phyloP scores from a whole-genome alignment of 2,888 invertebrate genomes.

The Agrochola litura region DNA sequence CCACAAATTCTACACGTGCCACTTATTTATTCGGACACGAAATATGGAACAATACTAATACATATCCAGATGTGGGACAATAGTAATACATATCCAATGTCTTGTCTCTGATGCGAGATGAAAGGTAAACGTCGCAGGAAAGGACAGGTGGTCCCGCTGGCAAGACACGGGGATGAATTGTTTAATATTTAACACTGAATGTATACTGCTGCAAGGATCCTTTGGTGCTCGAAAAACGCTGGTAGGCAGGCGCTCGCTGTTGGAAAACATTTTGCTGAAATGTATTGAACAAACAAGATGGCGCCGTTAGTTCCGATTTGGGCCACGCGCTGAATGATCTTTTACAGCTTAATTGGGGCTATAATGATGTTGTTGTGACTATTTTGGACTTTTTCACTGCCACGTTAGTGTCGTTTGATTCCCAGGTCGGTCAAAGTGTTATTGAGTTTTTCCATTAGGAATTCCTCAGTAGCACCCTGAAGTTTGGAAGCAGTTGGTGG shows the following conservation, averaged over 20 bases:
- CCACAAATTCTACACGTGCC: conserved; percentile 7
- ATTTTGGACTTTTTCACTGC: not conserved
- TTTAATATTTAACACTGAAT: conserved; percentile 6
- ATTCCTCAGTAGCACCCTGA: not conserved
- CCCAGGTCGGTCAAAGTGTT: not conserved
- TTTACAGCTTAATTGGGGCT: not conserved
- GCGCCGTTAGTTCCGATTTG: not conserved
- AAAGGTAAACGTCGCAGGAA: conserved; percentile 31
- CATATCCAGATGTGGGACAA: conserved; percentile 2
- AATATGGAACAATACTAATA: conserved; percentile 17
- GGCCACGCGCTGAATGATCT: not conserved
- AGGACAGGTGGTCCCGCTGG: conserved; percentile 8
- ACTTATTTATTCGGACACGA: conserved; percentile 21
- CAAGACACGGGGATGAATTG: not conserved
- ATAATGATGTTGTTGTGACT: too few species aligned
- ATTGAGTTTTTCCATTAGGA: not conserved
- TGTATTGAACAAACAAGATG: not conserved
- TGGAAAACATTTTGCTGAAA: not conserved
- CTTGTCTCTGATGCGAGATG: conserved; percentile 44
- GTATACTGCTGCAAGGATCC: not conserved
- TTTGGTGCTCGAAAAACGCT: not conserved
- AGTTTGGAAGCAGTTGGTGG: not conserved
- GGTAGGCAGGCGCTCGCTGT: not conserved
- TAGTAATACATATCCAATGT: conserved; percentile 53
- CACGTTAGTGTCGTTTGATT: not conserved